Base-by-base conservation (phyloP, 2,888 invertebrate genomes). In the Dryobota labecula region DNA sequence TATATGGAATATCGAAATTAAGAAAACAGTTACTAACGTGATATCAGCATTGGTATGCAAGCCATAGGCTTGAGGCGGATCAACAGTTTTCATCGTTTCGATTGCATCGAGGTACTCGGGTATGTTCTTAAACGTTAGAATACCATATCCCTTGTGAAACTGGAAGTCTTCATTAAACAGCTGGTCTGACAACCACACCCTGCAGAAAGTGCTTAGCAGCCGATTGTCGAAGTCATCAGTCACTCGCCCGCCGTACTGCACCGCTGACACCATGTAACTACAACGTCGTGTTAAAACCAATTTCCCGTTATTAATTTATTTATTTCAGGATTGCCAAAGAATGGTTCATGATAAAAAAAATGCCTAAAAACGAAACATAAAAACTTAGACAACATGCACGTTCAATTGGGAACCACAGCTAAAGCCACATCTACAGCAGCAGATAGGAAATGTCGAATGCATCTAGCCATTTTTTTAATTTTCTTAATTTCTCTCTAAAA, bases 21-120 rank as follows among this genome's bases (percentile, higher is more conserved):
- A 54, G 9, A 2, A 18, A 47, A 43, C 30, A 38, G 18, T 13
- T 18, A 90, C 94, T 96, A 92, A 98, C 97, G 98, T 98, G 65
- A 99, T 98, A 91, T 98, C 98, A 49, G 99, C 99, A 95, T 99
- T 99, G 0, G 98, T 96, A 93, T 99, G 98, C 76, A 99, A 96
- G 2, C 99, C 99, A 87, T 98, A 98, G 2, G 97, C 98, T 92
- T 98, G 98, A 0, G 99, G 99, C 2, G 98, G 98, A 94, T 99
- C 99, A 11, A 97, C 96, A 0, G 97, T 92, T 20, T 97, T 96
- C 96, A 98, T 97, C 63, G 96, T 96, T 18, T 98, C 98, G 78
- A 99, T 98, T 80, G 97, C 97, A 57, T 96, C 96, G 66, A 98
- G 85, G 89, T 98, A 98, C 45, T 98, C 98, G 0, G 97, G 96